Base-by-base conservation (phyloP, 2,113 vertebrate species). In the Meles meles region DNA sequence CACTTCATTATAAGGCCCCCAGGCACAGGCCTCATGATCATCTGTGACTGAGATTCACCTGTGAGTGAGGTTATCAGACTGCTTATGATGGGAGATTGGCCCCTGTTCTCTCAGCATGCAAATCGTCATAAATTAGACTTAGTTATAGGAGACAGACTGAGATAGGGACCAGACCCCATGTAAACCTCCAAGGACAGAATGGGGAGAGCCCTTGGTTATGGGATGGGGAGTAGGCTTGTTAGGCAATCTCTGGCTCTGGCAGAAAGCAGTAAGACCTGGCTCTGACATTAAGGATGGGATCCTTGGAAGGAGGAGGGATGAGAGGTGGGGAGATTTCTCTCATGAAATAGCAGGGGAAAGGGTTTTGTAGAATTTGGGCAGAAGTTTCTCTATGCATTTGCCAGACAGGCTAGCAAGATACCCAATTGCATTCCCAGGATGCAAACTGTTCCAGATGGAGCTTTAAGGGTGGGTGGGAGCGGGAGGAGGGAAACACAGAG, bases 401-500 rank as follows among this genome's bases (percentile, higher is more conserved):
- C 65, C 37, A 94, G 79, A 96, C 31, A 74, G 63, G 10, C 52
- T 63, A 77, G 69, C 31, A 85, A 42, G 63, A 72, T 88, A 47
- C 18, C 85, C 86, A 79, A 37, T 47, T 72, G 20, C 34, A 57
- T 65, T 93, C 83, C 52, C 52, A 39, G 5, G 79, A 89, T 93
- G 18, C 72, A 86, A 39, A 97, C 25, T 61, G 37, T 72, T 97
- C 71, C 88, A 96, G 71, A 59, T 81, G 65, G 42, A 69, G 55
- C 57, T 39, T 67, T 82, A 67, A 80, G 95, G 74, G 67, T 52
- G 47, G 42, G 81, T 20, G 57, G 57, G 84, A 77, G 20, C 34
- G 20, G 88, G 82, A 83, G 80, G 65, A 90, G 49, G 88, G 57
- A 93, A 63, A 42, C 52, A 71, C 7, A 11, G 8, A 25, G 5